Evolutionary conservation across 2,888 invertebrate genomes (phyloP), one percentile per base, ranked within the genome.

Genomic region (Drosophila mayaguana): DNA sequence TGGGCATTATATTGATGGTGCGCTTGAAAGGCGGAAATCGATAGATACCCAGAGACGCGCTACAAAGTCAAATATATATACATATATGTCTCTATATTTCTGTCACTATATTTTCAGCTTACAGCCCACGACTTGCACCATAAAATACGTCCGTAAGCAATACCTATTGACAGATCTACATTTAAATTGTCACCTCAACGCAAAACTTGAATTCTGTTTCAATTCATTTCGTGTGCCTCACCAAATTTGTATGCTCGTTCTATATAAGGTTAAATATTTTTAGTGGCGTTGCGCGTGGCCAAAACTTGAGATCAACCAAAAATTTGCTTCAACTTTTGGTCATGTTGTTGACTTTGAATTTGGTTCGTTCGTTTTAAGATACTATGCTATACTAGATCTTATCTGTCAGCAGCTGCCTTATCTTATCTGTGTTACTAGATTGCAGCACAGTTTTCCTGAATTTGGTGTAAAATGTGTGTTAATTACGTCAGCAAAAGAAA

Each of bases 251-350:
- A 0, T 28, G 46, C 20, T 18, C 20, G 54, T 18, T 25, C 40
- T 65, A 72, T 68, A 86, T 59, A 85, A 63, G 83, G 83, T 38
- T 80, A 85, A 86, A 69, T 69, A 69, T 69, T 68, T 68, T 67
- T 56, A 70, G 65, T 70, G 54, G 55, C 66, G 18, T 54, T 72
- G 75, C 83, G 83, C 86, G 88, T 84, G 83, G 70, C 83, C 80
- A 75, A 77, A 75, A 59, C 36, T 67, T 46, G 43, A 46, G 72
- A 68, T 62, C 63, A 63, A 25, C 61, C 14, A 25, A 81, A 32
- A 75, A 84, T 88, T 86, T 85, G 81, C 48, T 55, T 88, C 50
- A 51, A 28, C 16, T 84, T 84, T 84, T 83, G 83, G 88, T 61
- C 48, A 54, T 71, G 51, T 67, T 61, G 75, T 75, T 75, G 83